phyloP scores from a whole-genome alignment of 2,888 invertebrate genomes.

The Hirtodrosophila confusa region DNA sequence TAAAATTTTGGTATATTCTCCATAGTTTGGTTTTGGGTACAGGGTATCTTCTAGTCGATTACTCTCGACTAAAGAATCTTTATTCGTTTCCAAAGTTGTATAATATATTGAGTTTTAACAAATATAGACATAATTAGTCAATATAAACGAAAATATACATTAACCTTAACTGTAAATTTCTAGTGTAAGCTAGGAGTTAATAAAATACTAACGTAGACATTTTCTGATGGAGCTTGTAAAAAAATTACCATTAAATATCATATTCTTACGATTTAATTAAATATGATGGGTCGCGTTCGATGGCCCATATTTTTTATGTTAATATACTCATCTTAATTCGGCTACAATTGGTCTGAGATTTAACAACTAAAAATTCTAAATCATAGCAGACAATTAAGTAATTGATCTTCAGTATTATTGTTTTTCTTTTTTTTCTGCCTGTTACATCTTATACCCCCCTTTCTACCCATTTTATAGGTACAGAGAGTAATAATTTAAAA shows the following conservation, averaged over 20 bases:
- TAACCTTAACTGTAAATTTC: slow-evolving; percentile 24
- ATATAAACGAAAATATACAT: slow-evolving; percentile 29
- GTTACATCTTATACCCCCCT: too few relatives aligned
- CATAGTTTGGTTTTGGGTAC: slow-evolving; percentile 25
- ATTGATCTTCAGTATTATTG: too few relatives aligned
- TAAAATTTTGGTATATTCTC: slow-evolving; percentile 5
- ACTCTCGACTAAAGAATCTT: slow-evolving; percentile 13
- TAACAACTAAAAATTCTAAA: slow-evolving; percentile 22
- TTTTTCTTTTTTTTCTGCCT: too few relatives aligned
- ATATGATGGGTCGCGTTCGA: neutral
- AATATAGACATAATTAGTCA: slow-evolving; percentile 18
- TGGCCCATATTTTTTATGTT: too few relatives aligned
- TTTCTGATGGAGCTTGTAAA: slow-evolving; percentile 48
- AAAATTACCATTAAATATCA: slow-evolving; percentile 19
- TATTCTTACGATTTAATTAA: slow-evolving; percentile 36
- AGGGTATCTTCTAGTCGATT: slow-evolving; percentile 21
- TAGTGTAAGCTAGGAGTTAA: slow-evolving; percentile 33
- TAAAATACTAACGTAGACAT: slow-evolving; percentile 35
- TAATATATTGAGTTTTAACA: slow-evolving; percentile 13
- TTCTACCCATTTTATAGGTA: too few relatives aligned
- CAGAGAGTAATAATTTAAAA: too few relatives aligned
- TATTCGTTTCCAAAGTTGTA: slow-evolving; percentile 7
- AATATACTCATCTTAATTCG: too few relatives aligned
- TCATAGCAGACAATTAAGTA: neutral
- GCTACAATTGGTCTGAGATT: slow-evolving; percentile 23